A percentile compares a stretch with the other conserved stretches of the same genome.
These are phyloP conservation scores for Drosophila fuyamai DNA, from an alignment of 1,140 invertebrate genomes.

Conservation along the genomic window DNA sequence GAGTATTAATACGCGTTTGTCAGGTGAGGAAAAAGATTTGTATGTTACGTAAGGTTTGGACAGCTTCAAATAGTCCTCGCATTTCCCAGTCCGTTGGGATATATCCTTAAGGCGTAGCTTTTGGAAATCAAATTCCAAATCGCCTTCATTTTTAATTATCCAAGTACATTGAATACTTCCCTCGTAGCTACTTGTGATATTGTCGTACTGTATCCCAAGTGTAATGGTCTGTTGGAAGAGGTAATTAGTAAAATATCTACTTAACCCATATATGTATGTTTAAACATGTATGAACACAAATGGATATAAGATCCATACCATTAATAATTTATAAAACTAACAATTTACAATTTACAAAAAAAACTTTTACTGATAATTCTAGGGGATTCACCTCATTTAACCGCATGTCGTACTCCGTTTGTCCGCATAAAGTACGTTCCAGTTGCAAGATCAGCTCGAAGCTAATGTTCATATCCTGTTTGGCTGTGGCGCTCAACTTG, in stretches of 20 bases:
- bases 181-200: constrained; percentile 15
- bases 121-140: constrained; percentile 44
- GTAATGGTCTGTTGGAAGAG: constrained; percentile 19
- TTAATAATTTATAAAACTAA: too few relatives aligned
- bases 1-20: background rate
- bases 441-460: constrained; percentile 86
- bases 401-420: constrained; percentile 16
- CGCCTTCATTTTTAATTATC: constrained; percentile 17
- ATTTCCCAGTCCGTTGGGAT: constrained; percentile 62
- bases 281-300: too few relatives aligned
- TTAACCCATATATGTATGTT: too few relatives aligned
- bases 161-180: constrained; percentile 63
- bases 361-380: too few relatives aligned
- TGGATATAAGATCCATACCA: too few relatives aligned
- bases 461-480: constrained; percentile 85
- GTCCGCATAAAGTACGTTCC: constrained; percentile 85
- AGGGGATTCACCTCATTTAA: constrained; percentile 30
- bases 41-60: constrained; percentile 17
- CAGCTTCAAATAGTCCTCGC: constrained; percentile 60
- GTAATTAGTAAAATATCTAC: too few relatives aligned
- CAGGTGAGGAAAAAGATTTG: background rate
- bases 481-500: constrained; percentile 86
- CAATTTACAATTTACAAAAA: too few relatives aligned
- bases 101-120: constrained; percentile 42
- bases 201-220: constrained; percentile 10